Evolutionary conservation across 2,888 invertebrate species (phyloP), one percentile per base, ranked within the genome.

Genomic region (Opisthograptis luteolata): DNA sequence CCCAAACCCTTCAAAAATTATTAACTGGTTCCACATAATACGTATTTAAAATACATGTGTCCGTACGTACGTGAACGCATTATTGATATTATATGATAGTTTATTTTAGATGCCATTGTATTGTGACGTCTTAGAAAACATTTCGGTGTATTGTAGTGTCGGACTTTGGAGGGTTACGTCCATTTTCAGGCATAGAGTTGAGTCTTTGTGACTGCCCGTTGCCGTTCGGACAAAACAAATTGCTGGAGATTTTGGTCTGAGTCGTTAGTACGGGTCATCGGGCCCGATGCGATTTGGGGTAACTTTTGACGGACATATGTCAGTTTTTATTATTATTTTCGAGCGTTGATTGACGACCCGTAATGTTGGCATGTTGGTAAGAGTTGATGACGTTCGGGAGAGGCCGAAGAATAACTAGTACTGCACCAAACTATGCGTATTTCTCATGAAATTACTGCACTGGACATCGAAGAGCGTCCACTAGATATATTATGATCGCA

Each of bases 81-180:
- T 88, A 88, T 89, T 88, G 89, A 88, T 88, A 89, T 89, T 89
- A 84, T 87, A 88, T 87, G 88, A 88, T 87, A 88, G 88, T 89
- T 88, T 89, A 89, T 86, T 89, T 89, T 85, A 76, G 77, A 64
- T 52, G 66, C 66, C 68, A 77, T 78, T 81, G 81, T 80, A 64
- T 73, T 73, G 69, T 69, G 73, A 72, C 64, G 62, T 60, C 59
- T 63, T 62, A 64, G 70, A 66, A 69, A 73, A 74, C 70, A 70
- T 59, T 51, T 55, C 36, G 44, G 48, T 39, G 34, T 39, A 61
- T 61, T 61, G 60, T 61, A 35, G 27, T 19, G 17, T 17, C 10
- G 27, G 13, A 31, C 14, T 12, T 28, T 30, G 42, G 15, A 43
- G 47, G 53, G 53, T 44, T 39, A 40, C 8, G 47, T 55, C 55